phyloP scores from a whole-genome alignment of 2,888 invertebrate species.

The Lypha dubia region DNA sequence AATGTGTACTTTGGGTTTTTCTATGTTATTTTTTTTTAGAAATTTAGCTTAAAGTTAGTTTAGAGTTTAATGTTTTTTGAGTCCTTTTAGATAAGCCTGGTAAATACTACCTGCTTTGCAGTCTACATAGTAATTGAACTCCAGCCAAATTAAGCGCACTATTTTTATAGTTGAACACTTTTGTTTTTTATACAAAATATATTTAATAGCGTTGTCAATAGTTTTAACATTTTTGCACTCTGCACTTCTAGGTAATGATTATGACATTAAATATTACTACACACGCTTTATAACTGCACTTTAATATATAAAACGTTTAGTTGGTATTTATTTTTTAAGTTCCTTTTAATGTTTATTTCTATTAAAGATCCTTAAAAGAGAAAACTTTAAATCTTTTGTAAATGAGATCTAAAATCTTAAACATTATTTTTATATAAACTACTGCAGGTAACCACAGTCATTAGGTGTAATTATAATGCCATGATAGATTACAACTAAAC shows the following conservation, averaged over 20 bases:
- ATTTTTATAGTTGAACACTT: too few relatives aligned
- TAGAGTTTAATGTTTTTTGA: too few relatives aligned
- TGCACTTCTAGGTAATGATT: slow-evolving; percentile 15
- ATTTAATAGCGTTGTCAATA: background rate
- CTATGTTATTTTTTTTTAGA: too few relatives aligned
- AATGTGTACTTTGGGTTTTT: too few relatives aligned
- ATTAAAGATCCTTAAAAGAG: background rate
- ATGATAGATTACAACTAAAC: slow-evolving; percentile 60
- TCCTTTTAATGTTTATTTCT: slow-evolving; percentile 21
- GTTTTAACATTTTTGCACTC: slow-evolving; percentile 22
- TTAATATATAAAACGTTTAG: slow-evolving; percentile 2
- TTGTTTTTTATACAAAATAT: background rate
- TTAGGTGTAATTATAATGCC: slow-evolving; percentile 57
- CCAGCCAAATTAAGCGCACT: too few relatives aligned
- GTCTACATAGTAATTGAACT: too few relatives aligned
- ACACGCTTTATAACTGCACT: slow-evolving; percentile 27
- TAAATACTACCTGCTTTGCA: too few relatives aligned
- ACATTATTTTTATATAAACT: slow-evolving; percentile 16
- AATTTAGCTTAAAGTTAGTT: too few relatives aligned
- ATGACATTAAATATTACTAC: slow-evolving; percentile 13
- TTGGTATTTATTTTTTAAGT: background rate
- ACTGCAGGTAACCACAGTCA: slow-evolving; percentile 42
- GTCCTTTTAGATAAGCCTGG: too few relatives aligned
- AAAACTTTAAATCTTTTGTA: slow-evolving; percentile 10
- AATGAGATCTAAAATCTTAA: slow-evolving; percentile 43